Evolutionary conservation across 2,888 invertebrate species (phyloP).

Genomic region (Polydrusus pterygomalis): DNA sequence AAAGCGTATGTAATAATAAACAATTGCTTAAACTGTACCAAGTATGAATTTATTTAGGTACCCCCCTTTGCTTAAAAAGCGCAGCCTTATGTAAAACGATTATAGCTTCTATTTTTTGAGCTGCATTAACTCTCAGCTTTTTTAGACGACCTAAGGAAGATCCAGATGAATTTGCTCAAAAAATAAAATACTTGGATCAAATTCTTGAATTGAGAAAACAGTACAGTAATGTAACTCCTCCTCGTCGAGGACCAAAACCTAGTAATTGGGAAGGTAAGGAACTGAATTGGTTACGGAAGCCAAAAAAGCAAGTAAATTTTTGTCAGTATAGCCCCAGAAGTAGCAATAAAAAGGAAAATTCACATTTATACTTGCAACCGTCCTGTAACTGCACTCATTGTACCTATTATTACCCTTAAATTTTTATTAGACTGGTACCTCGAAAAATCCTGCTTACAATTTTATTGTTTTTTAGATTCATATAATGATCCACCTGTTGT

Average conservation of each 20-base stretch:
- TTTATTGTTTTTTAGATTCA: constrained; percentile 5
- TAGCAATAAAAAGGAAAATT: too few species aligned
- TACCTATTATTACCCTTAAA: too few species aligned
- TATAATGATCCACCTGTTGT: constrained; percentile 1
- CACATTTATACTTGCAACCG: too few species aligned
- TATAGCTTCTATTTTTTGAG: too few species aligned
- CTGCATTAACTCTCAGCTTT: background rate
- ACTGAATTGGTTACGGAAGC: too few species aligned
- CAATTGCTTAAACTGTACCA: background rate
- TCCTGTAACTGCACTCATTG: too few species aligned
- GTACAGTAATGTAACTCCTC: constrained; percentile 4
- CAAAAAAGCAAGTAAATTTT: too few species aligned
- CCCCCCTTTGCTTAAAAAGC: too few species aligned
- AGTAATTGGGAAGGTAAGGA: constrained; percentile 31
- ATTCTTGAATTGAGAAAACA: constrained; percentile 42
- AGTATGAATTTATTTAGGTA: background rate
- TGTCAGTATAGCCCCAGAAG: too few species aligned
- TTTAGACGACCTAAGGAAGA: constrained; percentile 46
- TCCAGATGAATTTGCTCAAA: constrained; percentile 40
- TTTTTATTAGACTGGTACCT: too few species aligned
- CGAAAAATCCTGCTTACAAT: too few species aligned
- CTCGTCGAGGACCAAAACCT: constrained; percentile 17
- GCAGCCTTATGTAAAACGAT: too few species aligned
- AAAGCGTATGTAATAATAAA: constrained; percentile 40
- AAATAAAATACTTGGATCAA: constrained; percentile 40